Percentiles rank a stretch among this genome's conserved stretches.
phyloP scores from a whole-genome alignment of 2,888 invertebrate genomes.

The Fabriciana adippe region DNA sequence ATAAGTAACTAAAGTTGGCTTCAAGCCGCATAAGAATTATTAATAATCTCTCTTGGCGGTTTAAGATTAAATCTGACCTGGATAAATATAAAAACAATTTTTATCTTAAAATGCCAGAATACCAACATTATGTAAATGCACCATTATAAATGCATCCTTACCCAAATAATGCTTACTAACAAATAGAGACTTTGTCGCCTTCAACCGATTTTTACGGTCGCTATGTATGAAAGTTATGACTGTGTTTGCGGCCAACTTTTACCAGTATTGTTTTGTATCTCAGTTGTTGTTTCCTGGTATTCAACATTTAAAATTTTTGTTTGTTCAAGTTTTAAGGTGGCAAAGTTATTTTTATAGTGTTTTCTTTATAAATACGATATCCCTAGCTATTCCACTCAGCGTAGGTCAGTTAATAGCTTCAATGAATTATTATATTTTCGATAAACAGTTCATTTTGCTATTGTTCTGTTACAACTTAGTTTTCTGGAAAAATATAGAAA shows the following conservation, averaged over 20 bases:
- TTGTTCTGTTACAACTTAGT: too few species aligned
- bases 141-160: not conserved
- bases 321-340: conserved; percentile 10
- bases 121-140: not conserved
- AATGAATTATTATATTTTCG: too few species aligned
- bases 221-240: conserved; percentile 57
- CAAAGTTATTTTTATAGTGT: conserved; percentile 11
- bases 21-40: too few species aligned
- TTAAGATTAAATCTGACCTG: too few species aligned
- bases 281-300: conserved; percentile 43
- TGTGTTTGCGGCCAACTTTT: conserved; percentile 49
- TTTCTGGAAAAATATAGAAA: too few species aligned
- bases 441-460: too few species aligned
- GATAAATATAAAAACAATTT: too few species aligned
- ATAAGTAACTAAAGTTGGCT: too few species aligned
- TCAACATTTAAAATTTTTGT: conserved; percentile 27
- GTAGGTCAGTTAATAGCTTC: too few species aligned
- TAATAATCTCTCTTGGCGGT: too few species aligned
- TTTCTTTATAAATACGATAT: not conserved
- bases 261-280: conserved; percentile 52
- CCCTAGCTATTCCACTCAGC: not conserved
- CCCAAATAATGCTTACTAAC: conserved; percentile 47
- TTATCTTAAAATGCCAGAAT: not conserved
- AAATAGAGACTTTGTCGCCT: conserved; percentile 59
- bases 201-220: conserved; percentile 59